Evolutionary conservation across 2,888 invertebrate species (phyloP).

Genomic region (Caradrina clavipalpis): DNA sequence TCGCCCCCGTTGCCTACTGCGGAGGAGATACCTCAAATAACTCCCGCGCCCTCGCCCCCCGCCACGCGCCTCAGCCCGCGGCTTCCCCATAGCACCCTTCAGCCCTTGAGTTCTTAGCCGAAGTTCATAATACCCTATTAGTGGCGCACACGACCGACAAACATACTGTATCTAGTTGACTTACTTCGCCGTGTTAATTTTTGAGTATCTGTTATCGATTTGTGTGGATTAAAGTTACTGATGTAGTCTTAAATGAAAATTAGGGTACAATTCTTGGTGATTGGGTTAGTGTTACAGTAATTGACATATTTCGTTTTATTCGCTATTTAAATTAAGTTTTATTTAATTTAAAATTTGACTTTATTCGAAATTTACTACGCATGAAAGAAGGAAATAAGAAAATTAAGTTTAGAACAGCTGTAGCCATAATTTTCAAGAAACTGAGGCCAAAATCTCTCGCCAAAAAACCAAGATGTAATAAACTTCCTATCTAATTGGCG

Average conservation of each 20-base stretch:
- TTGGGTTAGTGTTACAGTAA: not conserved
- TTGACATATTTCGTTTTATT: not conserved
- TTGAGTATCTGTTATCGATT: conserved; percentile 54
- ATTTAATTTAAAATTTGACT: too few species aligned
- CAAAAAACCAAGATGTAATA: not conserved
- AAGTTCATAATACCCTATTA: conserved; percentile 90
- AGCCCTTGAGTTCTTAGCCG: conserved; percentile 81
- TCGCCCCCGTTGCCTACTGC: conserved; percentile 79
- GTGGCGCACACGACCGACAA: conserved; percentile 80
- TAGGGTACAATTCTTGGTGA: not conserved
- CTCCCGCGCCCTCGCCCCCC: conserved; percentile 65
- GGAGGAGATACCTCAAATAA: conserved; percentile 83
- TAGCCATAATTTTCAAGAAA: not conserved
- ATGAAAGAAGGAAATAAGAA: not conserved
- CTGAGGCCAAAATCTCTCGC: not conserved
- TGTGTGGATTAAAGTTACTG: conserved; percentile 5
- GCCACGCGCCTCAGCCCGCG: conserved; percentile 52
- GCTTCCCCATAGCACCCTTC: conserved; percentile 73
- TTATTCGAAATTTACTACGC: too few species aligned
- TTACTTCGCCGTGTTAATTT: conserved; percentile 64
- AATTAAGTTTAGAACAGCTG: not conserved
- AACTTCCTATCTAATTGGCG: conserved; percentile 23
- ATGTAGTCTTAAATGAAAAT: not conserved
- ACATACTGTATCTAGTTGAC: conserved; percentile 77
- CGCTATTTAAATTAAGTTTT: too few species aligned